Evolutionary conservation across 2,797 vertebrate species (phyloP), one percentile per base, ranked within the genome.

Genomic region (Cirrhinus mrigala): DNA sequence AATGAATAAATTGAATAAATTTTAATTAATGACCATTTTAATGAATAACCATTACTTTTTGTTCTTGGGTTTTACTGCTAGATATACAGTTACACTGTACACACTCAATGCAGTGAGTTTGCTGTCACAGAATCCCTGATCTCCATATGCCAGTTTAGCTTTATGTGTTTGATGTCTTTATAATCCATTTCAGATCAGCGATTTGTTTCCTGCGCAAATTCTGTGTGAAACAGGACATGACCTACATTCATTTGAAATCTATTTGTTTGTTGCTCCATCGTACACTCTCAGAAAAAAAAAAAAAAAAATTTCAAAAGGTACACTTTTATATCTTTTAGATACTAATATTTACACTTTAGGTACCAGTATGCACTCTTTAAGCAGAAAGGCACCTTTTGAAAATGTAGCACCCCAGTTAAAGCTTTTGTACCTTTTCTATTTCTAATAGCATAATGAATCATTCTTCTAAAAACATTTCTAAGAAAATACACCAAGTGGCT

Each of bases 161-260:
- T 24, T 3, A 1, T 48, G 27, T 66, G 77, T 29, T 46, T 27
- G 15, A 60, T 48, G 3, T 78, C 15, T 16, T 37, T 68, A n/a
- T 69, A 24, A 71, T 44, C n/a, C 37, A 29, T 73, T 62, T 46
- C 37, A 73, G 16, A 73, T 29, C 54, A 33, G 54, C 40, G 58
- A 12, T 48, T 82, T 33, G n/a, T 22, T 82, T 82, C 24, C 69
- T 48, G 14, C 29, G 22, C 44, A 71, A 20, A 52, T 12, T 79
- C 18, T 24, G 12, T n/a, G n/a, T n/a, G 11, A 52, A 68, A 24
- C 79, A 70, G 48, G 33, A 27, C 52, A 58, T 40, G 50, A 81
- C 64, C 66, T 68, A 52, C 20, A 71, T 27, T 71, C 24, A 50
- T 37, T 37, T 37, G 20, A 69, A 70, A 24, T 18, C 9, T 54